phyloP scores from a whole-genome alignment of 2,113 vertebrate genomes.

The Malurus elegans region DNA sequence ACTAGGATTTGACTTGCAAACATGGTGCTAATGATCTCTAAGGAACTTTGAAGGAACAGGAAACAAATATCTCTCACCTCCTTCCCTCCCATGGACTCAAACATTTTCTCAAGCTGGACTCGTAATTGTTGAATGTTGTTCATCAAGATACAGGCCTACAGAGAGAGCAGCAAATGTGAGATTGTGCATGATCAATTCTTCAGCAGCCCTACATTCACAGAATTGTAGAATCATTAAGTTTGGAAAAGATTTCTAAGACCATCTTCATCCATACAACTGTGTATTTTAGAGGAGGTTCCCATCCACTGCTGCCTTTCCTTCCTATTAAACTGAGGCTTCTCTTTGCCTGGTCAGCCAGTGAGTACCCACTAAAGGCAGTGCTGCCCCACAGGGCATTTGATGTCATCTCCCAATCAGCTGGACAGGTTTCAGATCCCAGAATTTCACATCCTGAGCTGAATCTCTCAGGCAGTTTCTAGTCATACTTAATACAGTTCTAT shows the following conservation, averaged over 20 bases:
- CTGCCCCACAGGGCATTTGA: not conserved
- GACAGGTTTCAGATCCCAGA: not conserved
- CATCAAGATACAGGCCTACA: conserved; percentile 92
- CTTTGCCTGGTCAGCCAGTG: not conserved
- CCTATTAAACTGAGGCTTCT: not conserved
- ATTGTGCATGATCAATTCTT: too few relatives aligned
- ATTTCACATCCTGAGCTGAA: not conserved
- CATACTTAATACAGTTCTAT: not conserved
- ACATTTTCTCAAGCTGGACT: conserved; percentile 98
- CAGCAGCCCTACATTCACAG: not conserved
- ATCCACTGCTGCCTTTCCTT: not conserved
- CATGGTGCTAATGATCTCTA: conserved; percentile 65
- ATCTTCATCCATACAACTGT: not conserved
- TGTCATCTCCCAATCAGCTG: not conserved
- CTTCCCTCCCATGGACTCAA: conserved; percentile 98
- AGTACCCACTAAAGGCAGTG: not conserved
- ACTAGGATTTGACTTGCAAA: not conserved
- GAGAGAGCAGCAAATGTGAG: not conserved
- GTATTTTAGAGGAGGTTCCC: not conserved
- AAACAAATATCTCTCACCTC: conserved; percentile 79
- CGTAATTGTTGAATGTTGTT: conserved; percentile 97
- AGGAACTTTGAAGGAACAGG: not conserved
- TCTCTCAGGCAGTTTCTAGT: not conserved
- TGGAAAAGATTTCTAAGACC: not conserved
- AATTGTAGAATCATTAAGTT: not conserved